Conservation (phyloP, 2,888 invertebrate species). For the Drosophila kuntzei region DNA sequence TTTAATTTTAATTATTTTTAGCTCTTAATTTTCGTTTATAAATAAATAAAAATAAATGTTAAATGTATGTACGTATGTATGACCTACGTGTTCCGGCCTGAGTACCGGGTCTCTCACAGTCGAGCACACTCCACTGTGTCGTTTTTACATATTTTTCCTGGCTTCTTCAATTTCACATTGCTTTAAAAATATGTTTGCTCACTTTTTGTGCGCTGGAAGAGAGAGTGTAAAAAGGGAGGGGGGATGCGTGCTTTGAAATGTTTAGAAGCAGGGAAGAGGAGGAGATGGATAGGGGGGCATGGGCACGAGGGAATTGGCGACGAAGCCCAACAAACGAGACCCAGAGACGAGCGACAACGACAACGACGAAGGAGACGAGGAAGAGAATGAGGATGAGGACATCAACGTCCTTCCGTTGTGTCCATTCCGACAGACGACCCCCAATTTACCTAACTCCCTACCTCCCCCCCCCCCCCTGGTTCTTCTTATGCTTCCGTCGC, state of each 20-base stretch:
- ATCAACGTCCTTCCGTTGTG: conserved; percentile 51
- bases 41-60: too few species aligned
- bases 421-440: conserved; percentile 28
- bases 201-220: conserved; percentile 25
- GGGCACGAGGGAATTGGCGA: not conserved
- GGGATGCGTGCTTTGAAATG: conserved; percentile 10
- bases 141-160: conserved; percentile 4
- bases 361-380: conserved; percentile 11
- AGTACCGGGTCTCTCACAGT: not conserved
- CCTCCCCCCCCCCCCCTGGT: not conserved
- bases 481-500: conserved; percentile 32
- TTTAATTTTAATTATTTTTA: too few species aligned
- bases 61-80: too few species aligned
- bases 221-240: not conserved
- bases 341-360: conserved; percentile 29
- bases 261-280: not conserved
- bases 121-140: not conserved
- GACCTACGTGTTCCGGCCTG: too few species aligned
- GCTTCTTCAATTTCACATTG: conserved; percentile 39
- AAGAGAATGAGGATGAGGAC: conserved; percentile 15
- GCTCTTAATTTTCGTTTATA: too few species aligned
- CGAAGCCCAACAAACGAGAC: conserved; percentile 20
- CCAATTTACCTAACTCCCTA: not conserved
- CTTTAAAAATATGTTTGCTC: conserved; percentile 52
- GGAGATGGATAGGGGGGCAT: not conserved